phyloP scores from a whole-genome alignment of 1,140 invertebrate genomes.

The Halesus radiatus region DNA sequence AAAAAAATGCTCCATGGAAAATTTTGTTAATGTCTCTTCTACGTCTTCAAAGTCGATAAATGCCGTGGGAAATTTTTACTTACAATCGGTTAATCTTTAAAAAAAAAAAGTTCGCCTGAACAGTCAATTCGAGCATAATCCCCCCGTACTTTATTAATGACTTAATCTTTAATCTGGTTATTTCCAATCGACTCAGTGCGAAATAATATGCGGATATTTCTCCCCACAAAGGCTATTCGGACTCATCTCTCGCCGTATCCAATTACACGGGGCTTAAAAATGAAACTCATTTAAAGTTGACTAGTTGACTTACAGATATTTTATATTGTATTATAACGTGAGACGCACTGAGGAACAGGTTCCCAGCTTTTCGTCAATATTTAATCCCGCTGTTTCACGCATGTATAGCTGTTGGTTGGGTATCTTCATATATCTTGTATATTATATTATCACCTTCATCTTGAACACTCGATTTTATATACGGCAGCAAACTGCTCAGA shows the following conservation, averaged over 20 bases:
- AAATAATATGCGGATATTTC: background rate
- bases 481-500: no score
- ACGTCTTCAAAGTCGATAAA: background rate
- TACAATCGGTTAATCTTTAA: background rate
- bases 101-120: no score
- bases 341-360: background rate
- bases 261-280: background rate
- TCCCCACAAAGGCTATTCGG: no score
- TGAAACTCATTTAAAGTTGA: slow-evolving; percentile 11
- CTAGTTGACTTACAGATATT: background rate
- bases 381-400: background rate
- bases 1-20: no score
- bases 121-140: no score
- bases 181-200: background rate
- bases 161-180: background rate
- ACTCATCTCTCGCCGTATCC: background rate
- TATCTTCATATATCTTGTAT: no score
- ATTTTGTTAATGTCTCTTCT: no score
- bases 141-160: background rate
- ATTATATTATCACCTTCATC: no score
- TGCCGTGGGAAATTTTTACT: background rate
- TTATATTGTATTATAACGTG: background rate
- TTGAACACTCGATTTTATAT: no score
- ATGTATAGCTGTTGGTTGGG: background rate
- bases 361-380: slow-evolving; percentile 2